Evolutionary conservation across 2,113 vertebrate species (phyloP).

Genomic region (Meriones unguiculatus): DNA sequence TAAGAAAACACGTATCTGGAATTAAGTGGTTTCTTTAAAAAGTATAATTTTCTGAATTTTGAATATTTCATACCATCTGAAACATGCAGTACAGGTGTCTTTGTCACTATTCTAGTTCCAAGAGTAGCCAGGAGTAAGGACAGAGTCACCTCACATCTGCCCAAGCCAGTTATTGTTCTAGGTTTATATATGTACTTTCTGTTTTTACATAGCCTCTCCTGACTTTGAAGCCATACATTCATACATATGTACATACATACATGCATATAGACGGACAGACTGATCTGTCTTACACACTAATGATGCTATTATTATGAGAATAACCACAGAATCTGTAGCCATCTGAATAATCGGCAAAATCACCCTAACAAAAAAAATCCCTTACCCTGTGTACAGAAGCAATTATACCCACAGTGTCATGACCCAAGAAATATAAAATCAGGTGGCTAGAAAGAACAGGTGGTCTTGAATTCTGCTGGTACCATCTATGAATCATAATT

Average conservation of each 20-base stretch:
- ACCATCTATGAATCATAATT: slow-evolving; percentile 7
- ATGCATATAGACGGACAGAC: not conserved
- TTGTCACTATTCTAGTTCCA: not conserved
- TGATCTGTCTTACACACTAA: not conserved
- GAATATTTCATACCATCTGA: not conserved
- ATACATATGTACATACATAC: not conserved
- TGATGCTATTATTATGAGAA: not conserved
- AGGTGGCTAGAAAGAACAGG: not conserved
- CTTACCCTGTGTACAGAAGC: not conserved
- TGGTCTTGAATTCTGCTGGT: not conserved
- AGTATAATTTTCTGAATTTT: not conserved
- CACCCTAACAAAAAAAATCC: slow-evolving; percentile 39
- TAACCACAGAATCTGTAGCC: not conserved
- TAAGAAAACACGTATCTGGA: not conserved
- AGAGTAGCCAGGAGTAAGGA: not conserved
- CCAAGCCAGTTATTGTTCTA: not conserved
- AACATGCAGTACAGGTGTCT: not conserved
- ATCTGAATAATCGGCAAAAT: slow-evolving; percentile 43
- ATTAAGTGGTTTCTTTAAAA: not conserved
- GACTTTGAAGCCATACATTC: not conserved
- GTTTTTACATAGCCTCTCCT: not conserved
- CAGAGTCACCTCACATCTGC: not conserved
- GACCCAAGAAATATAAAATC: slow-evolving; percentile 53
- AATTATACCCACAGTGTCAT: slow-evolving; percentile 9
- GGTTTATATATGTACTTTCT: not conserved